Conservation (phyloP, 2,888 invertebrate species). For the Drosophila mettleri region DNA sequence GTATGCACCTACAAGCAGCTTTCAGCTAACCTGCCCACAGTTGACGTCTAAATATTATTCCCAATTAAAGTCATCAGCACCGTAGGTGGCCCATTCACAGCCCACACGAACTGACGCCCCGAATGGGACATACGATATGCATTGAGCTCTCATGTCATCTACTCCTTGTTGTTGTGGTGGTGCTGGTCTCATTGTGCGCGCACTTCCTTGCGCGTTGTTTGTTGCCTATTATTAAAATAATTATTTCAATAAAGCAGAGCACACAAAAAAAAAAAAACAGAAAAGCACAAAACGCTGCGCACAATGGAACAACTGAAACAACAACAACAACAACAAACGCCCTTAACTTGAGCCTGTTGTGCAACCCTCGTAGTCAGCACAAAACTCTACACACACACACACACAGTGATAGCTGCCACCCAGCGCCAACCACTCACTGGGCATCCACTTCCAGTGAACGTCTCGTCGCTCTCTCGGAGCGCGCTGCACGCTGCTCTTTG, state of each 20-base stretch:
- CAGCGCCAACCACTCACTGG: constrained; percentile 55
- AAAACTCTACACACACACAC: constrained; percentile 56
- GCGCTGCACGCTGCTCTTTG: constrained; percentile 71
- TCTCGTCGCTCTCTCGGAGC: constrained; percentile 48
- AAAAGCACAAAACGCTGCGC: constrained; percentile 76
- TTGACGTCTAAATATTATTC: constrained; percentile 84
- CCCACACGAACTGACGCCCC: constrained; percentile 14
- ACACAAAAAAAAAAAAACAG: constrained; percentile 38
- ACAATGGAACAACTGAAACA: constrained; percentile 60
- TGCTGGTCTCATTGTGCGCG: constrained; percentile 39
- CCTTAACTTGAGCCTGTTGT: constrained; percentile 22
- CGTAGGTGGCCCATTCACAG: constrained; percentile 75
- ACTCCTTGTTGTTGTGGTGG: constrained; percentile 22
- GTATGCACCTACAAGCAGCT: no score
- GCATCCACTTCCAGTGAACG: constrained; percentile 63
- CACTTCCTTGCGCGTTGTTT: constrained; percentile 65
- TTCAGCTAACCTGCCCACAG: constrained; percentile 30
- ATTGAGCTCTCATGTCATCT: constrained; percentile 39
- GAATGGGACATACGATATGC: constrained; percentile 25
- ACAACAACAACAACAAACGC: constrained; percentile 14
- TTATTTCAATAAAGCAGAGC: constrained; percentile 79
- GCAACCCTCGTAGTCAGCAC: constrained; percentile 76
- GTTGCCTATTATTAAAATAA: constrained; percentile 82
- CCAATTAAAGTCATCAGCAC: constrained; percentile 84
- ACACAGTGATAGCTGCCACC: constrained; percentile 18